Base-by-base conservation (phyloP, 2,113 vertebrate genomes). In the Anthoscopus minutus region DNA sequence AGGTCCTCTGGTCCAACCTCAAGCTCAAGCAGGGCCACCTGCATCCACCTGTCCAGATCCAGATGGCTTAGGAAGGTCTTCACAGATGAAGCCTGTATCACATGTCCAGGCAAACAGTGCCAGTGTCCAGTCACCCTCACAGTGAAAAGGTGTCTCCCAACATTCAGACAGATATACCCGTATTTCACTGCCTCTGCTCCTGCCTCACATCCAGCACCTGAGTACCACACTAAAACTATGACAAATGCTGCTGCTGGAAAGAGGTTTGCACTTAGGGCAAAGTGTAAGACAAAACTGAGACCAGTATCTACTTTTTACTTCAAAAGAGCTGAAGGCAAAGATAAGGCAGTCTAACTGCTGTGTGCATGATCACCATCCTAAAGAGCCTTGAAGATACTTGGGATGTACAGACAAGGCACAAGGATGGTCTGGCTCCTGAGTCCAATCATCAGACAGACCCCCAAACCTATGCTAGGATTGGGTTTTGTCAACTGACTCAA, bases 361-460 rank as follows among this genome's bases (percentile, higher is more conserved):
- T 10, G 18, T 56, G 22, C 35, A 24, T 2, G 3, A 71, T 5
- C 8, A 71, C 7, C 3, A 27, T 11, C 28, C 3, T 35, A 7
- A 47, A 72, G 47, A 64, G 22, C 17, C 20, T 24, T 22, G n/a
- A 37, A 71, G 22, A 40, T 69, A 53, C 17, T 8, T 30, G 15
- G 5, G 45, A 64, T 1, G 0, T 20, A 45, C 17, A 30, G 37
- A 57, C 57, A 66, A n/a, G n/a, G 54, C 25, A 31, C 12, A n/a
- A 28, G 18, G 17, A 48, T 21, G 62, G 44, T 11, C 14, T 66
- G 28, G 21, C 6, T 61, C 11, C 12, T 0, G 0, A 57, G 37
- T 9, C 24, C 2, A 4, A 31, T 37, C 11, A 53, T 21, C 24
- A 25, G 21, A 30, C 18, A 35, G 47, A 28, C 12, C 16, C 7